These are phyloP conservation scores for Drosophila meridionalis DNA, from an alignment of 2,888 invertebrate species.

Conservation along the genomic window DNA sequence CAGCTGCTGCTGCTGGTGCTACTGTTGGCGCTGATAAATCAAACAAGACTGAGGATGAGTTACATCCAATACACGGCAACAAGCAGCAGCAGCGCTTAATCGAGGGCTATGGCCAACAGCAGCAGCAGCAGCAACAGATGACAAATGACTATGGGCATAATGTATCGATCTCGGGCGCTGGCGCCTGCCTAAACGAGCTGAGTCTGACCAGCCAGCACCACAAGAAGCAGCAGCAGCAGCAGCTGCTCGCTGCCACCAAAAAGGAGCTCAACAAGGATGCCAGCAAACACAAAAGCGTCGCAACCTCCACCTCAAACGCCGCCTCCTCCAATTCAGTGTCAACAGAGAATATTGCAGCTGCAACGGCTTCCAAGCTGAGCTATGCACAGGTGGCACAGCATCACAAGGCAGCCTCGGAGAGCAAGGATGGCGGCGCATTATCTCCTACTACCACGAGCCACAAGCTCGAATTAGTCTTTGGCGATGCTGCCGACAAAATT, in stretches of 20 bases:
- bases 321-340: conserved; percentile 78
- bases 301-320: conserved; percentile 71
- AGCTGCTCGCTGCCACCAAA: conserved; percentile 54
- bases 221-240: conserved; percentile 67
- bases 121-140: conserved; percentile 35
- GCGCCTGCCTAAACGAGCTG: conserved; percentile 77
- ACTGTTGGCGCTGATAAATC: conserved; percentile 86
- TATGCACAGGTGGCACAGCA: conserved; percentile 90
- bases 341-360: conserved; percentile 76
- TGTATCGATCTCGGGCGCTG: conserved; percentile 62
- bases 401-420: conserved; percentile 86
- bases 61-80: conserved; percentile 71
- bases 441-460: conserved; percentile 67
- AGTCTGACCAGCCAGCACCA: conserved; percentile 63
- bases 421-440: conserved; percentile 57
- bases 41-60: conserved; percentile 87
- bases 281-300: conserved; percentile 80
- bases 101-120: conserved; percentile 52
- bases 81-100: conserved; percentile 48
- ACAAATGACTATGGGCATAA: conserved; percentile 47
- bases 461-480: conserved; percentile 65
- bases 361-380: conserved; percentile 85
- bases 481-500: conserved; percentile 50
- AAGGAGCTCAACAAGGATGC: conserved; percentile 79
- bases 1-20: conserved; percentile 3